phyloP scores from a whole-genome alignment of 92 coral and sea anemone genomes.

The Porites rus region DNA sequence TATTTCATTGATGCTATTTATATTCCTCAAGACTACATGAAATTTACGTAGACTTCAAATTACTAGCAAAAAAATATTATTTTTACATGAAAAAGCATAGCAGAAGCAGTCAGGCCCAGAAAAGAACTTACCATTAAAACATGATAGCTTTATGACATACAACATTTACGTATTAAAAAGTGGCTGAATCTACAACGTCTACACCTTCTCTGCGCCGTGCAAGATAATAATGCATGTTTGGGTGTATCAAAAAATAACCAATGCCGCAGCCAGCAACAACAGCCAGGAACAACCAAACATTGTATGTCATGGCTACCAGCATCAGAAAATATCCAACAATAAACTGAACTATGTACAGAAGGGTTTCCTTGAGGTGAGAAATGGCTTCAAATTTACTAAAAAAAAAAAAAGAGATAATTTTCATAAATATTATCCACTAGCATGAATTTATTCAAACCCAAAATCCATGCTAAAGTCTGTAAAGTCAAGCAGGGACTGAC shows the following conservation, averaged over 20 bases:
- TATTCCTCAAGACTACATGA: no score
- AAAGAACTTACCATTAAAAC: no score
- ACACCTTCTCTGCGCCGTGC: background rate
- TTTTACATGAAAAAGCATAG: no score
- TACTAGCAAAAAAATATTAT: no score
- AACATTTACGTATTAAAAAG: no score
- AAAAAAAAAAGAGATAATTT: background rate
- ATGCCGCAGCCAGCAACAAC: constrained; percentile 65
- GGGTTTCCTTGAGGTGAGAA: constrained; percentile 29
- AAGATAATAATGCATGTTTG: constrained; percentile 20
- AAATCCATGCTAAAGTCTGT: no score
- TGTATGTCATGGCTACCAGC: constrained; percentile 82
- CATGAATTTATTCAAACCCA: background rate
- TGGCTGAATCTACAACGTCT: no score
- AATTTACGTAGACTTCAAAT: no score
- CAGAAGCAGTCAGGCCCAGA: no score
- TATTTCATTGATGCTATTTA: no score
- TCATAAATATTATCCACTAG: background rate
- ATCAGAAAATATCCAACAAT: constrained; percentile 75
- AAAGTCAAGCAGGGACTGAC: no score
- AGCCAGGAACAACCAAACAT: constrained; percentile 72
- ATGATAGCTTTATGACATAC: no score
- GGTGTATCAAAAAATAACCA: constrained; percentile 63
- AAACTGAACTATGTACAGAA: constrained; percentile 46
- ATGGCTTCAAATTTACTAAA: background rate